These are phyloP conservation scores for Gasteruption jaculator DNA, from an alignment of 2,888 invertebrate species.

Conservation along the genomic window DNA sequence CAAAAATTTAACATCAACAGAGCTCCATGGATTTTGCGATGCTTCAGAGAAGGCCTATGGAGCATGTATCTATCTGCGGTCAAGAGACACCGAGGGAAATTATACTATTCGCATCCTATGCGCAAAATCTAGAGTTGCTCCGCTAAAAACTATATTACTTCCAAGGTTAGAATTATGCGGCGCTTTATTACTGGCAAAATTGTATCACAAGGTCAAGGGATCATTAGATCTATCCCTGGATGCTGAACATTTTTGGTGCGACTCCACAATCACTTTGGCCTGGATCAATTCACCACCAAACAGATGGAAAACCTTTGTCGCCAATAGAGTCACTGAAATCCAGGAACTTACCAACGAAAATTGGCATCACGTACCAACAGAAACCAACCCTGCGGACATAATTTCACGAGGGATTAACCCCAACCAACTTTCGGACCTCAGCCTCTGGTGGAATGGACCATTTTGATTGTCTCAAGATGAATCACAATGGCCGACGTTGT, in stretches of 20 bases:
- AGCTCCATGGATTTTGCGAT: slow-evolving; percentile 24
- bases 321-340: slow-evolving; percentile 2
- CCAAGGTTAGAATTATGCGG: slow-evolving; percentile 16
- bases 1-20: slow-evolving; percentile 17
- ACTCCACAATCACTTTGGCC: not conserved
- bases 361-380: slow-evolving; percentile 14
- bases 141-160: slow-evolving; percentile 5
- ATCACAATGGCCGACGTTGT: not conserved
- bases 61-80: slow-evolving; percentile 14
- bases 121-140: slow-evolving; percentile 14
- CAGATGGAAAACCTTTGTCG: slow-evolving; percentile 2
- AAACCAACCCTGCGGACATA: slow-evolving; percentile 34
- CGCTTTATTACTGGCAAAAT: slow-evolving; percentile 3
- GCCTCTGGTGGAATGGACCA: slow-evolving; percentile 12
- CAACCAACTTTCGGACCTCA: not conserved
- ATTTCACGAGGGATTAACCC: slow-evolving; percentile 21
- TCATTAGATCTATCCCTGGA: not conserved
- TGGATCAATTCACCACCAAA: not conserved
- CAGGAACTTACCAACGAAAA: not conserved
- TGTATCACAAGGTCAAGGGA: slow-evolving; percentile 2
- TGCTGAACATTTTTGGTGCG: not conserved
- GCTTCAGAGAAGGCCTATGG: slow-evolving; percentile 17
- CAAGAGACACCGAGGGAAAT: not conserved
- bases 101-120: slow-evolving; percentile 1
- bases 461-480: slow-evolving; percentile 12